Evolutionary conservation across 2,888 invertebrate genomes (phyloP), one percentile per base, ranked within the genome.

Genomic region (Agrotis exclamationis): DNA sequence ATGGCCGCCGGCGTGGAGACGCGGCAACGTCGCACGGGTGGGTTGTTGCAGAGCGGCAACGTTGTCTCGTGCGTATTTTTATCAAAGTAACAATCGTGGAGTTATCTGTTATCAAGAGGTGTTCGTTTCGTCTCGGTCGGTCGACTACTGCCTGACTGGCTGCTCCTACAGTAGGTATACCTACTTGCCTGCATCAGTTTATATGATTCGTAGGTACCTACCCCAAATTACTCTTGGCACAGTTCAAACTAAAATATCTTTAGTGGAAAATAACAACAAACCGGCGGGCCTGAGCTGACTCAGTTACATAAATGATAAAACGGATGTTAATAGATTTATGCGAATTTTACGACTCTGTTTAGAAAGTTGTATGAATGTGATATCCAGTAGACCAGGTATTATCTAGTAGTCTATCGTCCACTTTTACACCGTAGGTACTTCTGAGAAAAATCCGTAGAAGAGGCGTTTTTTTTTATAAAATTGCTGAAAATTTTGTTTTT

Each of bases 61-160:
- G 86, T 81, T 89, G 91, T 89, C 70, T 79, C 89, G 87, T 90
- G 91, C 93, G 94, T 94, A 93, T 94, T 94, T 94, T 94, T 93
- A 94, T 94, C 93, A 84, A 83, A 75, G 69, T 76, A 90, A 89
- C 86, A 87, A 91, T 90, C 88, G 86, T 79, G 56, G 81, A 79
- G 85, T 89, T 91, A 93, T 93, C 91, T 91, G 84, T 90, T 93
- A 91, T 91, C 91, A 90, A 86, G 80, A 76, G 77, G 69, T 72
- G 68, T 82, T 77, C 69, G 86, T 88, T 82, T 77, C 69, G 86
- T 88, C 78, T 80, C 75, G 76, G 83, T 79, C 66, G 65, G 81
- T 57, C 70, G 74, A 57, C 54, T 64, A 28, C 28, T 11, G 39
- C 39, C 39, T 44, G 47, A 39, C 39, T 53, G 68, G 57, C 68